A percentile compares a stretch with the other conserved stretches of the same genome.
phyloP scores from a whole-genome alignment of 2,888 invertebrate species.

The Microplitis deprimator region DNA sequence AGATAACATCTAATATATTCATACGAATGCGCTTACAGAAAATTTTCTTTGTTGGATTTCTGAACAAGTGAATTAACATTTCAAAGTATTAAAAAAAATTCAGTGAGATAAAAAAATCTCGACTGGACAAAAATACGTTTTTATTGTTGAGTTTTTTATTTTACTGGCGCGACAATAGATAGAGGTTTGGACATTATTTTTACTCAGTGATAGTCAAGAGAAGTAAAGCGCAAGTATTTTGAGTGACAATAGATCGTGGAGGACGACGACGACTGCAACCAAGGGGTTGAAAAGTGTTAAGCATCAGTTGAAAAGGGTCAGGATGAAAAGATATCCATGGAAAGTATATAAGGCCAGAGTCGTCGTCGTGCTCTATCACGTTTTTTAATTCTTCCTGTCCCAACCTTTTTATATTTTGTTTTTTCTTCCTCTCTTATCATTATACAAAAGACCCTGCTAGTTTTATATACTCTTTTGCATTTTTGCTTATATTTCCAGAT shows the following conservation, averaged over 20 bases:
- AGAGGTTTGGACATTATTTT: slow-evolving; percentile 13
- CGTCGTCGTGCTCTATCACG: slow-evolving; percentile 51
- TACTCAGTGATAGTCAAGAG: slow-evolving; percentile 6
- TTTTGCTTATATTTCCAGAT: too few relatives aligned
- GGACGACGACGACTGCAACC: too few relatives aligned
- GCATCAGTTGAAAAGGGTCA: slow-evolving; percentile 33
- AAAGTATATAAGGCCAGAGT: slow-evolving; percentile 34
- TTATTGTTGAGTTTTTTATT: too few relatives aligned
- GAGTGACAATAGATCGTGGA: slow-evolving; percentile 15
- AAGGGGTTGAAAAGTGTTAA: slow-evolving; percentile 23
- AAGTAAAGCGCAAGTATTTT: slow-evolving; percentile 8
- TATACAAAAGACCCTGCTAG: too few relatives aligned
- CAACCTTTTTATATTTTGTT: neutral
- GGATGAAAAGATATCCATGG: slow-evolving; percentile 44
- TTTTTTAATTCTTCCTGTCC: slow-evolving; percentile 7
- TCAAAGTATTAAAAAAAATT: too few relatives aligned
- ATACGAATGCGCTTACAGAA: too few relatives aligned
- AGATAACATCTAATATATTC: too few relatives aligned
- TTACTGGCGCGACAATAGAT: neutral
- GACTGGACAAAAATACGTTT: too few relatives aligned
- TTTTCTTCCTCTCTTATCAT: slow-evolving; percentile 26
- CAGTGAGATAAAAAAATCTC: too few relatives aligned
- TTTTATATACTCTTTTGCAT: too few relatives aligned
- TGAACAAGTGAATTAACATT: too few relatives aligned
- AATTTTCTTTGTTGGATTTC: too few relatives aligned